Conservation (phyloP, 2,113 vertebrate species). For the Pyrgilauda ruficollis region DNA sequence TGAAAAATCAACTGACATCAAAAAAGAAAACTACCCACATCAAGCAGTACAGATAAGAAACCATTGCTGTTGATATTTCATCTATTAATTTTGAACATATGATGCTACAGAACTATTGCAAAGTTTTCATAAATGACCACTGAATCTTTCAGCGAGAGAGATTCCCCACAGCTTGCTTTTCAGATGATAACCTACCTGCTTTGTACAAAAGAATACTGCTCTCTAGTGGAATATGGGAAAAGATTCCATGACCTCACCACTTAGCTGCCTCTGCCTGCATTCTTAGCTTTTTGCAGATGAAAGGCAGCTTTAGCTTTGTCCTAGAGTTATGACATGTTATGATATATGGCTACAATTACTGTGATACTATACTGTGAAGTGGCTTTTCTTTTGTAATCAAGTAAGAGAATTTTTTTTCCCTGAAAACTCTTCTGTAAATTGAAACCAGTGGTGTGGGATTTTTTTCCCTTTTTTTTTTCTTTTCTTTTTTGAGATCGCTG, state of each 20-base stretch:
- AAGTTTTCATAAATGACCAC: not conserved
- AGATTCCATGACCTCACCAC: slow-evolving; percentile 65
- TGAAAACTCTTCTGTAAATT: slow-evolving; percentile 49
- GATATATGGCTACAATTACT: slow-evolving; percentile 71
- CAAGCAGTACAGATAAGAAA: not conserved
- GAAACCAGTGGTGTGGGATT: not conserved
- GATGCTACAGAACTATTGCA: not conserved
- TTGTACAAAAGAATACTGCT: slow-evolving; percentile 84
- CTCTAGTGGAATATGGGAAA: slow-evolving; percentile 79
- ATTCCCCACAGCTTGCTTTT: slow-evolving; percentile 33
- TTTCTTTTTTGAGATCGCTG: not conserved
- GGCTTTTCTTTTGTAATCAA: slow-evolving; percentile 70
- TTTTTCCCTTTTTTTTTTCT: not conserved
- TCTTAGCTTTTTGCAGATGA: slow-evolving; percentile 29
- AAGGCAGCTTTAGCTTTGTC: slow-evolving; percentile 54
- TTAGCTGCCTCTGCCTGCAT: slow-evolving; percentile 14
- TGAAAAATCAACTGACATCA: not conserved
- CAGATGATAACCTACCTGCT: slow-evolving; percentile 58
- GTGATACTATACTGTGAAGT: slow-evolving; percentile 64
- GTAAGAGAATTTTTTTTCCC: slow-evolving; percentile 19
- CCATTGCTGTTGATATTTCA: not conserved
- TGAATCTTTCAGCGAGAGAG: not conserved
- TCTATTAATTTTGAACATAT: not conserved
- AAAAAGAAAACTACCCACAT: not conserved
- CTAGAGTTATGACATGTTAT: slow-evolving; percentile 61